phyloP scores from a whole-genome alignment of 1,140 invertebrate species.

The Drosophila hydei region DNA sequence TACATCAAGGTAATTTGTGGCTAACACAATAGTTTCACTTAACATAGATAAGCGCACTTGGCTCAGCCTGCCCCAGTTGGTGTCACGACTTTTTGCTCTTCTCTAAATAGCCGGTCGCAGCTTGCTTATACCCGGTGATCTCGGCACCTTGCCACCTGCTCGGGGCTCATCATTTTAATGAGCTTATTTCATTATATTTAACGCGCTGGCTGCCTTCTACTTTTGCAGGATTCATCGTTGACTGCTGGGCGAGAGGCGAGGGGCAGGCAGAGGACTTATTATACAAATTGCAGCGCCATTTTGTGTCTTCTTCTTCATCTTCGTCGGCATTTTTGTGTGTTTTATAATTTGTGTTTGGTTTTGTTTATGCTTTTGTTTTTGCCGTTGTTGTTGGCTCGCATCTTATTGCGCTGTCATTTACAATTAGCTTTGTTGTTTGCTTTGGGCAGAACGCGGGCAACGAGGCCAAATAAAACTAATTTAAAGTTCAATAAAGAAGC shows the following conservation, averaged over 20 bases:
- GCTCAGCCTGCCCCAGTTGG: too few relatives aligned
- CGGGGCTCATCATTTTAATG: conserved; percentile 76
- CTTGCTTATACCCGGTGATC: background rate
- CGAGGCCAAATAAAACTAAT: conserved; percentile 76
- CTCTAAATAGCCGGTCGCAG: background rate
- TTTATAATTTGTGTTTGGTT: conserved; percentile 13
- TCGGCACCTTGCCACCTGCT: conserved; percentile 38
- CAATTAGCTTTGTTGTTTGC: conserved; percentile 51
- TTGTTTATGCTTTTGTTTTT: conserved; percentile 9
- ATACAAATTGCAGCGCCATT: conserved; percentile 55
- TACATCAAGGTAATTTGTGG: too few relatives aligned
- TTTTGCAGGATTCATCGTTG: conserved; percentile 14
- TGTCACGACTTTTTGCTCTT: background rate
- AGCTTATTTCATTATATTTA: conserved; percentile 81
- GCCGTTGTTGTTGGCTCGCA: conserved; percentile 6
- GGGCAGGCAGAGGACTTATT: conserved; percentile 42
- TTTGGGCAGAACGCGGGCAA: conserved; percentile 8
- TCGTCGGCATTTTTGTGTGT: conserved; percentile 9
- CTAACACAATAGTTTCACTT: too few relatives aligned
- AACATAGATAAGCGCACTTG: too few relatives aligned
- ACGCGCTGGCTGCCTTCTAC: conserved; percentile 41
- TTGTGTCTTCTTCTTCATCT: conserved; percentile 22
- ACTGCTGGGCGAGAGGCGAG: too few relatives aligned
- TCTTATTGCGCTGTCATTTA: conserved; percentile 47
- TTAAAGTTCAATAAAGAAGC: conserved; percentile 80